A percentile compares a stretch with the other conserved stretches of the same genome.
Evolutionary conservation across 1,140 invertebrate species (phyloP).

Genomic region (Zaprionus vittiger): DNA sequence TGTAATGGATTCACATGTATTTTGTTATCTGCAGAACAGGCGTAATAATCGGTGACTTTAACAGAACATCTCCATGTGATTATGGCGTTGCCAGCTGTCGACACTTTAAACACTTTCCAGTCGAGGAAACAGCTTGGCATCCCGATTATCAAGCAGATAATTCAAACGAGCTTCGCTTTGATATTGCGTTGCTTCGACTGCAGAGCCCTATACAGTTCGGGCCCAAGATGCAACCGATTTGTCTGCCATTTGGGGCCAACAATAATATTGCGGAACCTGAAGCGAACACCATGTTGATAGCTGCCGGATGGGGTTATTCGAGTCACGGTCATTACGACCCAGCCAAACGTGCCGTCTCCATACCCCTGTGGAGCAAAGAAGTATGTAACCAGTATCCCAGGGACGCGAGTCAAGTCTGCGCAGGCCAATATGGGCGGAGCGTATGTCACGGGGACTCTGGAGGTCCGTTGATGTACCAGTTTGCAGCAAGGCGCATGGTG

Average conservation of each 20-base stretch:
- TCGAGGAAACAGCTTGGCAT: not conserved
- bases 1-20: not conserved
- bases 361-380: not conserved
- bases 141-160: not conserved
- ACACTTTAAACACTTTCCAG: not conserved
- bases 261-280: not conserved
- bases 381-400: not conserved
- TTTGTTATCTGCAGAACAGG: not conserved
- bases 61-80: not conserved
- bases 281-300: not conserved
- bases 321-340: not conserved
- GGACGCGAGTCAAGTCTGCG: not conserved
- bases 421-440: not conserved
- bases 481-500: not conserved
- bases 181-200: not conserved
- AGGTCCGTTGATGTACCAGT: not conserved
- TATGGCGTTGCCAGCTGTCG: not conserved
- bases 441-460: not conserved
- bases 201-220: not conserved
- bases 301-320: not conserved
- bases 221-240: not conserved
- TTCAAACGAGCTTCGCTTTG: not conserved
- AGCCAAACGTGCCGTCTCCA: not conserved
- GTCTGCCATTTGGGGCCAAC: not conserved
- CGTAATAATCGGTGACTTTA: not conserved